Evolutionary conservation across 2,888 invertebrate genomes (phyloP), one percentile per base, ranked within the genome.

Genomic region (Conus canariensis): DNA sequence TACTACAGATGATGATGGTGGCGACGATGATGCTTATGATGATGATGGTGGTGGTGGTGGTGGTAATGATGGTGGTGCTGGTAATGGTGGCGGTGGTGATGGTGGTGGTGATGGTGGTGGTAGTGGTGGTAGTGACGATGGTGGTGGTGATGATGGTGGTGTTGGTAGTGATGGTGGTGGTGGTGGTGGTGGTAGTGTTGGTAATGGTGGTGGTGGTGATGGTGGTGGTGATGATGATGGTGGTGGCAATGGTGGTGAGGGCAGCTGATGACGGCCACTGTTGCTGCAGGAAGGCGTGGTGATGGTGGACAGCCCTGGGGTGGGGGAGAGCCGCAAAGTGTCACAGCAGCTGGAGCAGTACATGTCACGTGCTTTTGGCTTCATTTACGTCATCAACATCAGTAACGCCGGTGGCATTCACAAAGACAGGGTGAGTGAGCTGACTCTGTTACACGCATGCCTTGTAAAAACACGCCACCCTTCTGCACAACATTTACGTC

Each of bases 271-370:
- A 10, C 14, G 30, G 9, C 16, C 70, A 70, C 22, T 2, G 9
- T n/a, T 22, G 10, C 74, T n/a, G 22, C 74, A 95, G 95, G 94
- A 94, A 85, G 94, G 94, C 2, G 93, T 95, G 10, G 94, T 94
- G 59, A 93, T 95, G 25, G 94, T 95, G 19, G 95, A 95, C 91
- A 95, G 94, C 7, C 95, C 95, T 10, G 95, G 95, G 7, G 93
- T 95, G 25, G 94, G 95, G 67, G 95, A 92, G 70, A 94, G 93
- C 87, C 91, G 90, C 64, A 92, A 93, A 45, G 90, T 95, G 89
- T 92, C 94, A 12, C 92, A 93, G 30, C 91, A 92, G 45, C 91
- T 95, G 22, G 92, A 93, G 16, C 90, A 92, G 22, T 95, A 95
- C 91, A 93, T 95, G 86, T 90, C 92, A 12, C 93, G 93, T 87